Conservation (phyloP, 2,888 invertebrate genomes). For the Notodonta dromedarius region DNA sequence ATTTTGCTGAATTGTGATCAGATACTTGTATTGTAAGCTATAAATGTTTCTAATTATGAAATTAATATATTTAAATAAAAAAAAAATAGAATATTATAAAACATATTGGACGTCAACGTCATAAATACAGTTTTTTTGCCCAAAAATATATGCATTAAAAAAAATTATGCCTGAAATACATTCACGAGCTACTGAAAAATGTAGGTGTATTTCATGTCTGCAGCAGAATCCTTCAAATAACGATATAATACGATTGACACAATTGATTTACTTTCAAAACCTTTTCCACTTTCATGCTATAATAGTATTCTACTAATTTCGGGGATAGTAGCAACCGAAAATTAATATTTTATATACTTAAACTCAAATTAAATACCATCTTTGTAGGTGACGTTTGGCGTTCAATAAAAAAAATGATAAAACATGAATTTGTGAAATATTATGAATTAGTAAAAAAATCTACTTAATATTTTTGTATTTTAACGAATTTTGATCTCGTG, state of each 20-base stretch:
- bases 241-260: too few relatives aligned
- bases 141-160: too few relatives aligned
- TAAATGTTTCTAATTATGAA: slow-evolving; percentile 4
- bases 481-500: slow-evolving; percentile 46
- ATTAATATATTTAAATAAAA: slow-evolving; percentile 1
- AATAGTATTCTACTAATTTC: too few relatives aligned
- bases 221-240: too few relatives aligned
- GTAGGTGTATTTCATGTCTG: too few relatives aligned
- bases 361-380: too few relatives aligned
- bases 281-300: too few relatives aligned
- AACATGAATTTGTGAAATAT: background rate
- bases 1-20: slow-evolving; percentile 21
- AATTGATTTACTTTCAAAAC: too few relatives aligned
- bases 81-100: background rate
- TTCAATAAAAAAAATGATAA: slow-evolving; percentile 13
- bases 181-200: too few relatives aligned
- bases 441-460: slow-evolving; percentile 27
- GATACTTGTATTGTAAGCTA: slow-evolving; percentile 9
- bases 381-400: slow-evolving; percentile 4
- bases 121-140: background rate
- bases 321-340: too few relatives aligned
- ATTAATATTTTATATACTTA: too few relatives aligned
- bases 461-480: slow-evolving; percentile 51
- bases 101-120: background rate
- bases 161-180: too few relatives aligned